Percentiles rank a stretch among this genome's conserved stretches.
phyloP scores from a whole-genome alignment of 2,888 invertebrate genomes.

The Caenorhabditis sp. region DNA sequence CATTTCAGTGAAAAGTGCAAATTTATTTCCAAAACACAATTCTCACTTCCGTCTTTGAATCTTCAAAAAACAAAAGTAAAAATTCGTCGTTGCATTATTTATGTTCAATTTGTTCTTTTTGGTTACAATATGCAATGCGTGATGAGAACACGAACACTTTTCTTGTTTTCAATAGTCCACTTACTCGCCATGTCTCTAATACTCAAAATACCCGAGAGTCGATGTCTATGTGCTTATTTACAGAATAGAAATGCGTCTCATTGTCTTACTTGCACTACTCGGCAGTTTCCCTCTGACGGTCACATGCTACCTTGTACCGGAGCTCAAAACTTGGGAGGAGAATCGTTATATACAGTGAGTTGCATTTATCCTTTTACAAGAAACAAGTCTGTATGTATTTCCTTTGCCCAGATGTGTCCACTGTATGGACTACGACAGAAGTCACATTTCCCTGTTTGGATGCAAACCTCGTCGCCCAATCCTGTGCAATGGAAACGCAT shows the following conservation, averaged over 20 bases:
- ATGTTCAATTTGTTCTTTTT: too few species aligned
- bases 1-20: too few species aligned
- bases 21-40: too few species aligned
- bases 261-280: slow-evolving; percentile 11
- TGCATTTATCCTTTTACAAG: background rate
- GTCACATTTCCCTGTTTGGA: slow-evolving; percentile 47
- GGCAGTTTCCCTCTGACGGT: background rate
- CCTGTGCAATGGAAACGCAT: slow-evolving; percentile 49
- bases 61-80: too few species aligned
- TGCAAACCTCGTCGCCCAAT: slow-evolving; percentile 38
- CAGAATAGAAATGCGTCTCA: slow-evolving; percentile 19
- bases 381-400: too few species aligned
- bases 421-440: slow-evolving; percentile 60
- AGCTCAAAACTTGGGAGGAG: slow-evolving; percentile 37
- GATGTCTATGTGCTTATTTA: slow-evolving; percentile 10
- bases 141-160: background rate
- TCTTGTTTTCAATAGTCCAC: slow-evolving; percentile 3
- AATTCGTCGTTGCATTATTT: too few species aligned
- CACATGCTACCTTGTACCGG: slow-evolving; percentile 25
- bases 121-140: background rate
- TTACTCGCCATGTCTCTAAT: background rate
- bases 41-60: too few species aligned
- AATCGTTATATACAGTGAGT: slow-evolving; percentile 49
- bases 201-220: background rate
- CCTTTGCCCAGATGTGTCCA: slow-evolving; percentile 44